These are phyloP conservation scores for Pardalotus punctatus DNA, from an alignment of 2,113 vertebrate species.

Conservation along the genomic window DNA sequence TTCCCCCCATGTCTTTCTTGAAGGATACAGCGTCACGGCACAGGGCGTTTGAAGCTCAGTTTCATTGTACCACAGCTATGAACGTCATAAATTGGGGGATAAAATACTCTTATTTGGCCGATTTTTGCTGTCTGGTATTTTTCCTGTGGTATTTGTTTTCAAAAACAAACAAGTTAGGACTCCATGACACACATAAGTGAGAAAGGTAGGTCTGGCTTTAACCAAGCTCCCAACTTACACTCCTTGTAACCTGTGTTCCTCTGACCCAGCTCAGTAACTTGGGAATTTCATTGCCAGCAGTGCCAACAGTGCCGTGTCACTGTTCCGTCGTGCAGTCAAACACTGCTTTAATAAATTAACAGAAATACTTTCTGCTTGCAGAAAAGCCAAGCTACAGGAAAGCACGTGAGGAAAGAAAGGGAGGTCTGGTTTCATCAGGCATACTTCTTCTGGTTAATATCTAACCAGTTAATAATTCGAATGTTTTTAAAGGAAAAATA, in stretches of 20 bases:
- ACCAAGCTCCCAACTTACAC: neutral
- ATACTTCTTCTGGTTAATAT: neutral
- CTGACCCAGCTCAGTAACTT: neutral
- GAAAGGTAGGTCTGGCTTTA: neutral
- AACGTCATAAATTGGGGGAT: neutral
- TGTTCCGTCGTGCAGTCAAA: neutral
- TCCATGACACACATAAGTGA: neutral
- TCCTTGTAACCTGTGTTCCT: neutral
- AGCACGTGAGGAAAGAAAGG: neutral
- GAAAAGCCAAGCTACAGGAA: neutral
- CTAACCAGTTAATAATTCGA: neutral
- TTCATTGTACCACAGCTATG: neutral
- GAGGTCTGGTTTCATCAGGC: neutral
- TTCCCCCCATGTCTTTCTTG: neutral
- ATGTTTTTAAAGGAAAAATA: neutral
- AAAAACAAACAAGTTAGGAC: neutral
- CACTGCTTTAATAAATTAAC: neutral
- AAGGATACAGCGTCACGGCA: neutral
- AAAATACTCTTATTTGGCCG: neutral
- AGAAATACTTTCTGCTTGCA: constrained; percentile 22
- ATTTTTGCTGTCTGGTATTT: neutral
- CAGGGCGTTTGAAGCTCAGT: neutral
- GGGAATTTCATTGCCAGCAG: neutral
- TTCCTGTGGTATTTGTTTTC: neutral
- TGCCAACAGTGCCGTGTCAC: neutral